Conservation (phyloP, 2,113 vertebrate species). For the Scophthalmus maximus region DNA sequence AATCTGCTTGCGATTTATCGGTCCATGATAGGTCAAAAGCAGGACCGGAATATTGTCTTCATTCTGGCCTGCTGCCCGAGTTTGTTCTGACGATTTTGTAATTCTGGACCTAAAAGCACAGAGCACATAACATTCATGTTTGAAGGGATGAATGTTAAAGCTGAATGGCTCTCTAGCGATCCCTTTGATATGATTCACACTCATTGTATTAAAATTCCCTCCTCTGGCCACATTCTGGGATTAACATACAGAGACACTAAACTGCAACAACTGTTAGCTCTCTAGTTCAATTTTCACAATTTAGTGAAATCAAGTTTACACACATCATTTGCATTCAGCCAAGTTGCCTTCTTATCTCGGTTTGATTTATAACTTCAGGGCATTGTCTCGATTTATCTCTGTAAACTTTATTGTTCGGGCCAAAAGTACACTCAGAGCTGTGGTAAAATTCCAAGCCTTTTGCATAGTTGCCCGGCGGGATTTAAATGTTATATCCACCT, state of each 20-base stretch:
- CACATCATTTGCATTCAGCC: constrained; percentile 13
- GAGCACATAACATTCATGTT: constrained; percentile 46
- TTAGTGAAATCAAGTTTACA: constrained; percentile 30
- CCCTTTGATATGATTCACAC: constrained; percentile 42
- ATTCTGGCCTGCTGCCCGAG: neutral
- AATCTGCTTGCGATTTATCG: neutral
- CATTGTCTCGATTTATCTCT: constrained; percentile 51
- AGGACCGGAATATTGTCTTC: neutral
- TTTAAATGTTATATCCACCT: constrained; percentile 37
- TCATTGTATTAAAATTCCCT: constrained; percentile 43
- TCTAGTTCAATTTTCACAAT: constrained; percentile 36
- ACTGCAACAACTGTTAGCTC: constrained; percentile 12
- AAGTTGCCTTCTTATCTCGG: constrained; percentile 43
- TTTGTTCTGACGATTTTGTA: constrained; percentile 28
- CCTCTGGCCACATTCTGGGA: constrained; percentile 44
- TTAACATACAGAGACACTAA: constrained; percentile 20
- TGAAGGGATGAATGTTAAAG: constrained; percentile 41
- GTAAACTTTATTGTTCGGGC: constrained; percentile 25
- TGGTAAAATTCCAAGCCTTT: constrained; percentile 59
- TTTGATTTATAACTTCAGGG: constrained; percentile 51
- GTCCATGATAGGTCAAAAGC: constrained; percentile 16
- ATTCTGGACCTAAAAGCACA: constrained; percentile 12
- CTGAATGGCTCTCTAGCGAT: constrained; percentile 25
- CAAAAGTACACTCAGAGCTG: constrained; percentile 27
- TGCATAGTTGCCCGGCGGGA: constrained; percentile 32